Evolutionary conservation across 1,140 invertebrate genomes (phyloP), one percentile per base, ranked within the genome.

Genomic region (Platyscapa corneri): DNA sequence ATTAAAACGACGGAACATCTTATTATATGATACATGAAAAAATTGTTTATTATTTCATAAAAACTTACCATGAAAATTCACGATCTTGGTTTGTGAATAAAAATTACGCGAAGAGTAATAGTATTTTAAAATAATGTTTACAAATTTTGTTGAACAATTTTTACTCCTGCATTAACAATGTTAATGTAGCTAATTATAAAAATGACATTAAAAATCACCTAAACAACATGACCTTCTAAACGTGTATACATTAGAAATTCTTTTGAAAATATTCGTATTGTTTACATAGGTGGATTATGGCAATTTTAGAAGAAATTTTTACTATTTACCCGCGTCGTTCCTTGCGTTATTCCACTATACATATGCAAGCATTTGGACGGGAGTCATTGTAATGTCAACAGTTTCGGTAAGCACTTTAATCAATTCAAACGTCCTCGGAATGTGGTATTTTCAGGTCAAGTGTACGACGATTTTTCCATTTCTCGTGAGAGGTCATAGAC

Each of bases 391-490:
- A 42, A 42, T 74, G 37, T 42, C 16, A n/a, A 39, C 34, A 72
- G 37, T 42, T 74, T 74, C 37, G 8, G 37, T n/a, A 42, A 74
- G 23, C 27, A 42, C 37, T 74, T 74, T 42, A 23, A 74, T 74
- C 23, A 42, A 72, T 72, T 72, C 67, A 8, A 39, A 23, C 37
- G 5, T 1, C 0, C 20, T 27, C 67, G 34, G 67, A 72, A 72
- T 72, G 37, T 20, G 67, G 18, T 39, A 23, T 39, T 72, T 72
- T 72, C 3, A 16, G 67, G 30, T 72, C 67, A 72, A 72, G 32
- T 72, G 67, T 39, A 72, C 14, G 34, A 39, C 18, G 67, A 39
- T 72, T 39, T 72, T 72, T 72, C 37, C 67, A 72, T 72, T 72
- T 39, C 37, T 30, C 34, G 37, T 23, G 20, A 30, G 49, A 32